These are phyloP conservation scores for Sarcophaga bullata DNA, from an alignment of 1,140 invertebrate genomes.

Conservation along the genomic window DNA sequence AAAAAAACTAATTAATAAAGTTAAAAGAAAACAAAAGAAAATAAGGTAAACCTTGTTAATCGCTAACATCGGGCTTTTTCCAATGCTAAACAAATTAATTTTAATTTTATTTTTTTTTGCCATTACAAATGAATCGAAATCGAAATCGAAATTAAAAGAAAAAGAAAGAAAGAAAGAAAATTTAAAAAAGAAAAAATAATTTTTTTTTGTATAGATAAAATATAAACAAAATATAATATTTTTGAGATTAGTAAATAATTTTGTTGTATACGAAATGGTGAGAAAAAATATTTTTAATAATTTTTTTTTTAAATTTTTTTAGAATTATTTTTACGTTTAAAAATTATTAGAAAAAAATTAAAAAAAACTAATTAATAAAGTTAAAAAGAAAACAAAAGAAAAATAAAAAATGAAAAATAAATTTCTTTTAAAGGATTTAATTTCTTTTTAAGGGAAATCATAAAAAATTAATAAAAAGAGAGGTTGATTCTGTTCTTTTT, in stretches of 20 bases:
- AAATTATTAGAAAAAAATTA: constrained; percentile 13
- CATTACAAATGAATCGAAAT: constrained; percentile 45
- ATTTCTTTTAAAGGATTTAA: not conserved
- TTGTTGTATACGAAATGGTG: too few relatives aligned
- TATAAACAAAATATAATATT: constrained; percentile 22
- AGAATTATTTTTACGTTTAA: not conserved
- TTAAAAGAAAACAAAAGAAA: constrained; percentile 21
- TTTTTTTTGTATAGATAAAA: not conserved
- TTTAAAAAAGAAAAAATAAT: constrained; percentile 47
- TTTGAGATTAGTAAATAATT: not conserved
- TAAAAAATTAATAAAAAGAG: not conserved
- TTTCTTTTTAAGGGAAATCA: not conserved
- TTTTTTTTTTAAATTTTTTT: too few relatives aligned
- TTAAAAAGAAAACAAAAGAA: constrained; percentile 24
- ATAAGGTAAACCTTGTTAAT: constrained; percentile 88
- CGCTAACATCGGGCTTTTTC: constrained; percentile 81
- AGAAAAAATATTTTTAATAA: too few relatives aligned
- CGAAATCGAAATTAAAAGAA: constrained; percentile 49
- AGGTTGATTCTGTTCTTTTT: constrained; percentile 1
- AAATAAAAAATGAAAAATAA: not conserved
- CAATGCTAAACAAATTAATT: constrained; percentile 59
- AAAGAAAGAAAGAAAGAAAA: constrained; percentile 51
- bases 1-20: constrained; percentile 49
- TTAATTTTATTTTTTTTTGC: constrained; percentile 33
- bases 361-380: constrained; percentile 49